A percentile compares a stretch with the other conserved stretches of the same genome.
phyloP scores from a whole-genome alignment of 2,113 vertebrate genomes.

The Hylia prasina region DNA sequence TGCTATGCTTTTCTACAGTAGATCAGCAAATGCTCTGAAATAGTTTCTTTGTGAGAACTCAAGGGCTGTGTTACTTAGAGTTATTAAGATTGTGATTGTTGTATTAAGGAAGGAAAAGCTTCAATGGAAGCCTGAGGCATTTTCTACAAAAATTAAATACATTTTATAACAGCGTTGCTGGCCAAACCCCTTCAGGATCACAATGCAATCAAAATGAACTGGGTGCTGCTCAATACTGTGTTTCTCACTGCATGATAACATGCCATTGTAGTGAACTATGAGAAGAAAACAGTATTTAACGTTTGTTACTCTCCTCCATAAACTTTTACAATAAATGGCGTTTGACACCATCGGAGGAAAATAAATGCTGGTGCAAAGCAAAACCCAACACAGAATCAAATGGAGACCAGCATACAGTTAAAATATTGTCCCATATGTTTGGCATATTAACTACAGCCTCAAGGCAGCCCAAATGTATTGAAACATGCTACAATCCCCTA shows the following conservation, averaged over 20 bases:
- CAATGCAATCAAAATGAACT: conserved; percentile 5
- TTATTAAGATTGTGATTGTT: neutral
- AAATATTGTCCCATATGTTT: neutral
- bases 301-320: neutral
- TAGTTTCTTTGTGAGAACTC: conserved; percentile 6
- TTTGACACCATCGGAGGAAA: neutral
- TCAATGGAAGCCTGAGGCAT: neutral
- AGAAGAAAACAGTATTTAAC: neutral
- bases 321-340: neutral
- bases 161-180: conserved; percentile 23
- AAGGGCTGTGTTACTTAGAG: neutral
- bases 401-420: neutral
- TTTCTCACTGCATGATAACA: neutral
- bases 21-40: neutral
- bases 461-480: neutral
- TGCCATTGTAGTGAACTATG: neutral
- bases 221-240: neutral
- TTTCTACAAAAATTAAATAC: conserved; percentile 9
- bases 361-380: neutral
- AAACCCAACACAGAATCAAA: neutral
- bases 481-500: neutral
- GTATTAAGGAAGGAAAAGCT: conserved; percentile 26
- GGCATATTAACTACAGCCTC: neutral
- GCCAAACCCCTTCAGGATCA: neutral
- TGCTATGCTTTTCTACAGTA: neutral